These are phyloP conservation scores for Tenthredo mesomela DNA, from an alignment of 2,888 invertebrate species.

Conservation along the genomic window DNA sequence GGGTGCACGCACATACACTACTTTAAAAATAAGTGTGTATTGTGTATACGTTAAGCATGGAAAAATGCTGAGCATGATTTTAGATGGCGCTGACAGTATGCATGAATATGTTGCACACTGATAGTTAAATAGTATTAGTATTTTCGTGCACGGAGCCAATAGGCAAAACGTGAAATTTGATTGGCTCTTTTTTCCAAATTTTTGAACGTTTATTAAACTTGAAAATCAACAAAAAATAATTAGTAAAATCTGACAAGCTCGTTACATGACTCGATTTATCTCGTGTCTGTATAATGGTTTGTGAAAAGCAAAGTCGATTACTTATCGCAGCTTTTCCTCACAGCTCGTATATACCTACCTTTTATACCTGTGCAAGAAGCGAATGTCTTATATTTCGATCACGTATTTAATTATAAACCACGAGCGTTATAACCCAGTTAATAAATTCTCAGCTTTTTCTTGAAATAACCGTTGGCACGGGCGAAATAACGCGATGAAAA, in stretches of 20 bases:
- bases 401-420: conserved; percentile 46
- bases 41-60: too few relatives aligned
- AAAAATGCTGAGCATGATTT: too few relatives aligned
- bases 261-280: conserved; percentile 37
- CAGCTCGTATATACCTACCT: too few relatives aligned
- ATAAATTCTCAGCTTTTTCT: conserved; percentile 39
- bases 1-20: too few relatives aligned
- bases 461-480: neutral
- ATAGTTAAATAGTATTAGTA: too few relatives aligned
- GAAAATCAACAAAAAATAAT: conserved; percentile 10
- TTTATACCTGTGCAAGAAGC: neutral
- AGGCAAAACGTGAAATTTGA: neutral
- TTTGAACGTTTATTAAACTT: neutral
- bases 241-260: conserved; percentile 38
- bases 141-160: too few relatives aligned
- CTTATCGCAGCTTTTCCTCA: conserved; percentile 37
- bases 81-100: too few relatives aligned
- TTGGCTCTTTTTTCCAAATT: neutral
- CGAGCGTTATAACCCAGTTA: neutral
- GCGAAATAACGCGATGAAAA: conserved; percentile 3
- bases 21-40: too few relatives aligned
- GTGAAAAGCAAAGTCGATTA: conserved; percentile 43
- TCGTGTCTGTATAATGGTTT: conserved; percentile 33
- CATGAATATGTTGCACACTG: too few relatives aligned
- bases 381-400: conserved; percentile 46